Evolutionary conservation across 1,140 invertebrate genomes (phyloP).

Genomic region (Zaprionus davidi): DNA sequence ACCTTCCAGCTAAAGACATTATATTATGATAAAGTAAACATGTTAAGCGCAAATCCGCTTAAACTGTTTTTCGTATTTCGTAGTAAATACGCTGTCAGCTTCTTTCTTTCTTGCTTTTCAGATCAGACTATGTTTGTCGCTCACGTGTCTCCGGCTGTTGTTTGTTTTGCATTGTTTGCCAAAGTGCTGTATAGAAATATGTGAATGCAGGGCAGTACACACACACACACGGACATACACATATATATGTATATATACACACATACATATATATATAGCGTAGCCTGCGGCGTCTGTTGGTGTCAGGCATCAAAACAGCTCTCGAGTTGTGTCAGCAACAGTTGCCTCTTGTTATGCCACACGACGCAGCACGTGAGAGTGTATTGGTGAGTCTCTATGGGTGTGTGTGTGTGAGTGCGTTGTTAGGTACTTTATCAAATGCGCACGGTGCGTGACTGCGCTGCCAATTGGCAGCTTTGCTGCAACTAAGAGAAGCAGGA

Average conservation of each 20-base stretch:
- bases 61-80: slow-evolving; percentile 8
- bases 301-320: slow-evolving; percentile 59
- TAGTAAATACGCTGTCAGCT: neutral
- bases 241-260: slow-evolving; percentile 3
- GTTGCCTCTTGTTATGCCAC: slow-evolving; percentile 52
- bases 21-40: slow-evolving; percentile 1
- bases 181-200: slow-evolving; percentile 22
- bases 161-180: slow-evolving; percentile 27
- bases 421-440: slow-evolving; percentile 34
- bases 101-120: neutral
- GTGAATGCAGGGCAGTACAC: slow-evolving; percentile 11
- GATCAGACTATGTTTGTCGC: slow-evolving; percentile 22
- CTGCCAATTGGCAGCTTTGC: slow-evolving; percentile 42
- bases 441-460: slow-evolving; percentile 42
- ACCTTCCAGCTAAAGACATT: neutral
- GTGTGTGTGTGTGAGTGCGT: slow-evolving; percentile 41
- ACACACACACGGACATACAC: slow-evolving; percentile 20
- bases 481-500: neutral
- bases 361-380: slow-evolving; percentile 32
- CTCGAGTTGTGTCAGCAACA: slow-evolving; percentile 67
- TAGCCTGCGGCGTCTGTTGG: slow-evolving; percentile 47
- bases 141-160: slow-evolving; percentile 56
- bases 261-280: neutral
- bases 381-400: neutral
- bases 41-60: neutral